A percentile compares a stretch with the other conserved stretches of the same genome.
Evolutionary conservation across 2,888 invertebrate genomes (phyloP).

Genomic region (Plagodis pulveraria): DNA sequence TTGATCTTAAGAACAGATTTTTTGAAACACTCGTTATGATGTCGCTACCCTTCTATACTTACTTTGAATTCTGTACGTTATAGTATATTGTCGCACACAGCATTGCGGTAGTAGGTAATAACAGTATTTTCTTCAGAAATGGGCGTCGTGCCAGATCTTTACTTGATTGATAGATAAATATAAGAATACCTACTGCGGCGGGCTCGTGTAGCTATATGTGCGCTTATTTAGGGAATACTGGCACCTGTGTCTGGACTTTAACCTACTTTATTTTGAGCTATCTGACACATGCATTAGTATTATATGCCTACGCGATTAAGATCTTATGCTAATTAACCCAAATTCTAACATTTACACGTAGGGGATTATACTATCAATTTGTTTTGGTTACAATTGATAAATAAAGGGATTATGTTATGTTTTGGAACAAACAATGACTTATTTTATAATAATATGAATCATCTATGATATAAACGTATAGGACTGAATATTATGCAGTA

Average conservation of each 20-base stretch:
- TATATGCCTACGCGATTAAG: background rate
- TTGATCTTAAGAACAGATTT: too few relatives aligned
- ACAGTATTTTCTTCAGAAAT: slow-evolving; percentile 17
- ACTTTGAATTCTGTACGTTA: too few relatives aligned
- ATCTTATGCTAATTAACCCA: background rate
- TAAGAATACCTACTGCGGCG: slow-evolving; percentile 11
- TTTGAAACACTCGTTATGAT: too few relatives aligned
- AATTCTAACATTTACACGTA: too few relatives aligned
- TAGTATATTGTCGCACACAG: background rate
- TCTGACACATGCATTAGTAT: background rate
- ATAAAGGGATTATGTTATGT: too few relatives aligned
- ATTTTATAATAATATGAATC: too few relatives aligned
- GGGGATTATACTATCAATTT: too few relatives aligned
- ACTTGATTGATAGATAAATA: slow-evolving; percentile 21
- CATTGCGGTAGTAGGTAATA: slow-evolving; percentile 19
- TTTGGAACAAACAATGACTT: too few relatives aligned
- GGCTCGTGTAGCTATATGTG: slow-evolving; percentile 4
- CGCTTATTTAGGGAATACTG: slow-evolving; percentile 5
- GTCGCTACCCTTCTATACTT: too few relatives aligned
- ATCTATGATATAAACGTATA: too few relatives aligned
- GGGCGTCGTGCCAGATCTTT: slow-evolving; percentile 19
- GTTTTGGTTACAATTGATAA: too few relatives aligned
- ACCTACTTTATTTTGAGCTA: slow-evolving; percentile 9
- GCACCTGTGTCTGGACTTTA: slow-evolving; percentile 8
- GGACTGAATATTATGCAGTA: too few relatives aligned